Base-by-base conservation (phyloP, 2,113 vertebrate genomes). In the Chinchilla lanigera region DNA sequence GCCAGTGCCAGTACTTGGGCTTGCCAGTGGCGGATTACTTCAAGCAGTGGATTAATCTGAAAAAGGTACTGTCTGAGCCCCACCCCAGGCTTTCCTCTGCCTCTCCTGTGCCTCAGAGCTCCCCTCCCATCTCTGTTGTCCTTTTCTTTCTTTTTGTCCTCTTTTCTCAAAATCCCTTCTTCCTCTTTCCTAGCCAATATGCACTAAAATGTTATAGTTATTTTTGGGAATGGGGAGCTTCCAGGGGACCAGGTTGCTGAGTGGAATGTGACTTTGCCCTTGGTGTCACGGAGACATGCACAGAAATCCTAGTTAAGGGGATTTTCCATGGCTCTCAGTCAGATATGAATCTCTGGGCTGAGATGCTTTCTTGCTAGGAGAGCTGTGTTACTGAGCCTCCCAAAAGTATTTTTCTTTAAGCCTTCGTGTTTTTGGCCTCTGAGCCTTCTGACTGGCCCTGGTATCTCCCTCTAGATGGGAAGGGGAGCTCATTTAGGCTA, bases 41-140 rank as follows among this genome's bases (percentile, higher is more conserved):
- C 99, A 99, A 99, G 98, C 99, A 99, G 98, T 99, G 99, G 99
- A 99, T 99, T 99, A 99, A 99, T 99, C 99, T 99, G 98, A 99
- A 99, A 99, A 99, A 99, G 99, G 99, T 99, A 99, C 98, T 98
- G 97, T 98, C 97, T 98, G 77, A 80, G 41, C n/a, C 44, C 95
- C 26, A 30, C 41, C 6, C 12, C 47, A n/a, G 41, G 52, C 63
- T 69, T 77, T 81, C 17, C 28, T 67, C 65, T 92, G 85, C 69
- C 81, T 86, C 58, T 96, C 56, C 63, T 90, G 3, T 60, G 77
- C 47, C 61, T 94, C n/a, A 69, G 14, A 80, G 89, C 71, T 81
- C 85, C 1, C 0, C 78, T 44, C 75, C 47, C 54, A 47, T 83
- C 52, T 86, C 65, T 95, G 12, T 95, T 88, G 78, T 84, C 80